Evolutionary conservation across 1,140 invertebrate genomes (phyloP), one percentile per base, ranked within the genome.

Genomic region (Zaprionus vittiger): DNA sequence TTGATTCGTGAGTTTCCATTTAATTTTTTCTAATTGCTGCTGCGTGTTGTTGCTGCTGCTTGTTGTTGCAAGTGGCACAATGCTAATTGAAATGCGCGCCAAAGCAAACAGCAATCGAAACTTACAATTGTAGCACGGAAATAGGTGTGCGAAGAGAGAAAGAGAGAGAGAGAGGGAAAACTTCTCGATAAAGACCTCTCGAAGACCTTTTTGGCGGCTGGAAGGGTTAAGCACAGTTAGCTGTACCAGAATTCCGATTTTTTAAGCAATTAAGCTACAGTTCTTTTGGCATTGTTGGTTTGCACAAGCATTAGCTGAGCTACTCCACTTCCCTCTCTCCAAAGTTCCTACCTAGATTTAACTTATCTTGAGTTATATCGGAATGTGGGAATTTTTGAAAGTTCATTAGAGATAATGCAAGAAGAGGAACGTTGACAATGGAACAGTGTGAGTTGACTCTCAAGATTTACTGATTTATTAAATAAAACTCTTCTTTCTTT

Each of bases 1-100:
- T 65, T 49, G 47, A 61, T 61, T 61, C 67, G 44, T 70, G 47
- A 41, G 60, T 81, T 68, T 73, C 69, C 22, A 52, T 80, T 79
- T 64, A 71, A 77, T 77, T 83, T 74, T 66, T 74, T 62, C 49
- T 17, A 38, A 9, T 41, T 52, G 5, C 55, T 59, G 31, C 31
- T 34, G 31, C 31, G 9, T 34, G 26, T 65, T 61, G 24, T 20
- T 56, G 24, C 52, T 71, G 75, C 64, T 66, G 75, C 73, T 59
- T 55, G 26, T 49, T 75, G 76, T 72, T 63, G 76, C 80, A 83
- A 80, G 77, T 80, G 67, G 72, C 84, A 71, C 71, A 68, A 72
- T 81, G 82, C 83, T 82, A 82, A 82, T 86, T 85, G 79, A 79
- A 86, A 85, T 85, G 75, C 82, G 61, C 64, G 65, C 67, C 71